A percentile compares a stretch with the other conserved stretches of the same genome.
phyloP scores from a whole-genome alignment of 2,797 vertebrate genomes.

The Amniataba percoides region DNA sequence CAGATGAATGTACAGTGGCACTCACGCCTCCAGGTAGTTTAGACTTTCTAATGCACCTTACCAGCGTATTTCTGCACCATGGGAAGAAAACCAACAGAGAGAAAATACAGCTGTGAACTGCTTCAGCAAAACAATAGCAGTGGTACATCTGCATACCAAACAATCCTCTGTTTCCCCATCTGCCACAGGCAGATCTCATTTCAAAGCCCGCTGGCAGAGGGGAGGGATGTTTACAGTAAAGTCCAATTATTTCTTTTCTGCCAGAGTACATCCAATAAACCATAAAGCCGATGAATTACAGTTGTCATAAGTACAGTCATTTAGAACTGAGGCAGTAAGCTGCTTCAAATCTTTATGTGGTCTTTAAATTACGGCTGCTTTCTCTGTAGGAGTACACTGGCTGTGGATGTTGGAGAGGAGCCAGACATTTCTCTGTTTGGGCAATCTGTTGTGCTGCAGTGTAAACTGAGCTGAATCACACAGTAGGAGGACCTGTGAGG shows the following conservation, averaged over 20 bases:
- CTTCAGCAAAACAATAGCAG: conserved; percentile 31
- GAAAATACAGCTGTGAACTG: neutral
- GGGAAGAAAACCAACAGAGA: neutral
- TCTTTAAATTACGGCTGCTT: conserved; percentile 46
- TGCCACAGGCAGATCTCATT: conserved; percentile 50
- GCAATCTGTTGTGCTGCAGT: conserved; percentile 30
- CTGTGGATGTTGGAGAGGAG: conserved; percentile 43
- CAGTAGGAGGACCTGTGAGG: neutral
- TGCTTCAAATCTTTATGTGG: conserved; percentile 36
- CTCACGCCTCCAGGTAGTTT: neutral
- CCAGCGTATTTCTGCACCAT: neutral
- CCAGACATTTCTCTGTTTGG: conserved; percentile 39
- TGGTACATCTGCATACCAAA: conserved; percentile 26
- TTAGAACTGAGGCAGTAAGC: conserved; percentile 36
- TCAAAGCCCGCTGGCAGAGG: conserved; percentile 44
- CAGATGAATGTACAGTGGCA: neutral
- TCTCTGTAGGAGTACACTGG: conserved; percentile 42
- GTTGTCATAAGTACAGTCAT: conserved; percentile 56
- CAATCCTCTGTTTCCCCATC: conserved; percentile 33
- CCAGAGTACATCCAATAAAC: conserved; percentile 59
- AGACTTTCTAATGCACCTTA: neutral
- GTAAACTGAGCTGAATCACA: conserved; percentile 30
- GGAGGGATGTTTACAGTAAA: conserved; percentile 70
- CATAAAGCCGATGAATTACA: conserved; percentile 61
- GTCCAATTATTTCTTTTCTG: conserved; percentile 51